Evolutionary conservation across 1,140 invertebrate genomes (phyloP).

Genomic region (Vollenhovia emeryi): DNA sequence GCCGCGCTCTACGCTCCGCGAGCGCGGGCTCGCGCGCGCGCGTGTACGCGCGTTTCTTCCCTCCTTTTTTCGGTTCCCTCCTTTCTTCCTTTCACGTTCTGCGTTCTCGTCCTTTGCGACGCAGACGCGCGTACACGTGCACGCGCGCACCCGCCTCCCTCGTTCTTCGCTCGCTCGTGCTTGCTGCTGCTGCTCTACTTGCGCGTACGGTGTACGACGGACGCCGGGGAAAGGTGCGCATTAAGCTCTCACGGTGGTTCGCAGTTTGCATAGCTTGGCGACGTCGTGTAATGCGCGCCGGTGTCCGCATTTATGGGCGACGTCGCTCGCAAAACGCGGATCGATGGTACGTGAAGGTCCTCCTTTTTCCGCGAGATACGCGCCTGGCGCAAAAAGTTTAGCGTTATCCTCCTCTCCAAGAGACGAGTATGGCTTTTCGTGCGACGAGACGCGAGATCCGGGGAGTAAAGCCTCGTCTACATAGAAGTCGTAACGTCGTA

Average conservation of each 20-base stretch:
- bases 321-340: constrained; percentile 5
- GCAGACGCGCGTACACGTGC: background rate
- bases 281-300: constrained; percentile 50
- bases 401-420: background rate
- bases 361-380: background rate
- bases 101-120: background rate
- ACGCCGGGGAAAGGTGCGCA: constrained; percentile 39
- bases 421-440: constrained; percentile 7
- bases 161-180: constrained; percentile 26
- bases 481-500: too few relatives aligned
- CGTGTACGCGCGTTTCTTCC: background rate
- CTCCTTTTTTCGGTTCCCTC: background rate
- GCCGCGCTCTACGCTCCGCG: constrained; percentile 38
- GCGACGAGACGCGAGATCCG: background rate
- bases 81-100: background rate
- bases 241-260: constrained; percentile 53
- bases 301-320: constrained; percentile 40
- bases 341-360: constrained; percentile 24
- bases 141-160: background rate
- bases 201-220: constrained; percentile 22
- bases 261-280: constrained; percentile 53
- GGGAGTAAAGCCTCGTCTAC: too few relatives aligned
- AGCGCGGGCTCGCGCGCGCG: background rate
- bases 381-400: constrained; percentile 32
- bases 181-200: constrained; percentile 43